phyloP scores from a whole-genome alignment of 2,113 vertebrate genomes.

The Pheucticus melanocephalus region DNA sequence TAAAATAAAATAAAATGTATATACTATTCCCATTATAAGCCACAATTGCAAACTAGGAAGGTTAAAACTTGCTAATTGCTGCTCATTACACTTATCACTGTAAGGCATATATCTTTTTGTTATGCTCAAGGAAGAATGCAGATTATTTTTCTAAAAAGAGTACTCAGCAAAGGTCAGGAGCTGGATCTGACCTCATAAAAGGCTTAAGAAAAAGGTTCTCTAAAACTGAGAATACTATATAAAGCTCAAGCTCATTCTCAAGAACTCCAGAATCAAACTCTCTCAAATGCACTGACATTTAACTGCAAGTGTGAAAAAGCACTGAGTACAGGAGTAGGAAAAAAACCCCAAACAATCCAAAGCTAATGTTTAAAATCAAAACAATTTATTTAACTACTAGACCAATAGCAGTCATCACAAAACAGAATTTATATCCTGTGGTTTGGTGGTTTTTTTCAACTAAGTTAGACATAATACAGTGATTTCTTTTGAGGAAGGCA shows the following conservation, averaged over 20 bases:
- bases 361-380: neutral
- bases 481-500: constrained; percentile 5
- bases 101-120: neutral
- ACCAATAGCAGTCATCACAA: neutral
- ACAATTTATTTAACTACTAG: neutral
- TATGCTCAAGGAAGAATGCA: neutral
- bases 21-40: neutral
- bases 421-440: neutral
- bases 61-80: neutral
- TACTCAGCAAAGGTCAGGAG: neutral
- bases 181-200: neutral
- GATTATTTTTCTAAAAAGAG: neutral
- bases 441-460: neutral
- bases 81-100: neutral
- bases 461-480: neutral
- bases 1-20: neutral
- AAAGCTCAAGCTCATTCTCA: neutral
- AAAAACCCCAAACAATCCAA: neutral
- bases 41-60: neutral
- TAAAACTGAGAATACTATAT: neutral
- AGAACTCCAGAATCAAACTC: neutral
- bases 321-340: neutral
- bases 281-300: neutral
- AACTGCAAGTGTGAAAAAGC: neutral
- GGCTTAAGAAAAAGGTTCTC: neutral